Evolutionary conservation across 1,140 invertebrate species (phyloP), one percentile per base, ranked within the genome.

Genomic region (Neotoxoptera formosana): DNA sequence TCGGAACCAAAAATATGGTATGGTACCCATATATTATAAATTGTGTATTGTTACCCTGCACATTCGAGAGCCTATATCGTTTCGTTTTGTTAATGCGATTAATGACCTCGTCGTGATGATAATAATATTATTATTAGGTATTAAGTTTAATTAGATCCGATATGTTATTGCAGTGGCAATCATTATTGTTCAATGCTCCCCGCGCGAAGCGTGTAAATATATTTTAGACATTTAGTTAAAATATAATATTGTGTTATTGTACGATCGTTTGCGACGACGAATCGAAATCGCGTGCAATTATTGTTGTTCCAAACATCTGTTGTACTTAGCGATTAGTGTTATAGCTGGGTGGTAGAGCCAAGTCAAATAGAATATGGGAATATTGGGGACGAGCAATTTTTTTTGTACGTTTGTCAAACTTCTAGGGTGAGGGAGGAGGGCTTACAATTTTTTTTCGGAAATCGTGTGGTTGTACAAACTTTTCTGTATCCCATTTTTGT

Each of bases 321-420:
- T 30, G 6, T 60, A 11, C 45, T 30, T 90, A 60, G n/a, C 56
- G 25, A 7, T 90, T n/a, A 60, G 60, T 76, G 14, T 76, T 76
- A 76, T 76, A 76, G 60, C 60, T 76, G 53, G 51, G 47, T 89
- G 87, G 87, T 45, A 89, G 48, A 56, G 48, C 87, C 34, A 90
- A 90, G 88, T 90, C 88, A 90, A 90, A 90, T 90, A 90, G 51
- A 90, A 41, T 76, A 76, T 76, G 30, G 4, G 14, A n/a, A n/a
- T n/a, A n/a, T 76, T 76, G n/a, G 60, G 30, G 30, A n/a, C 1
- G 6, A 76, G 11, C 6, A 2, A 53, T 17, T 76, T n/a, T 60
- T 60, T n/a, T n/a, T n/a, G 14, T 67, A 67, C 4, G n/a, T 30
- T 67, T 14, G 60, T 67, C 25, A n/a, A 67, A 67, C 14, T 17